Base-by-base conservation (phyloP, 2,888 invertebrate genomes). In the Cyclophora albipunctata region DNA sequence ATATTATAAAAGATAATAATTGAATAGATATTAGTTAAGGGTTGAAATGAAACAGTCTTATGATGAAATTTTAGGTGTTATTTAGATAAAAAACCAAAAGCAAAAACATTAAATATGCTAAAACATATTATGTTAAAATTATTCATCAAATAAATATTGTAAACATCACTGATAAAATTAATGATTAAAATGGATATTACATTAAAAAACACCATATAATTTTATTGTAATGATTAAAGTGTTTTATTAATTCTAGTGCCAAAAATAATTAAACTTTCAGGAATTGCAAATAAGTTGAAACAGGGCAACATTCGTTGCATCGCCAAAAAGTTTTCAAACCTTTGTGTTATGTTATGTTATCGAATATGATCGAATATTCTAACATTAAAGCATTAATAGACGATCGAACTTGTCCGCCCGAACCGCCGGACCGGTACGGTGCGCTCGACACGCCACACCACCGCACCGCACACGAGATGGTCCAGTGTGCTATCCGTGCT, bases 21-120 rank as follows among this genome's bases (percentile, higher is more conserved):
- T 20, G 20, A 47, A 45, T 45, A 35, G 50, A 45, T 34, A 37
- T 45, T 37, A 51, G 51, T 50, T 52, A 55, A 49, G 59, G 57
- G 56, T 54, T 52, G 57, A 46, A 62, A 57, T 60, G 53, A 63
- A 62, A 62, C 50, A 57, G 57, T 64, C 64, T 64, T 64, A 64
- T 64, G 64, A 64, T 64, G 56, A 58, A 58, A 54, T 54, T 57
- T 7, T 57, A 60, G 55, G 51, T 56, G 51, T 51, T 56, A 51
- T 45, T 53, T 57, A 59, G 52, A 55, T 52, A 55, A 54, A 48
- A 41, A n/a, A 49, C 40, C 33, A 40, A 41, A 45, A 7, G 43
- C 20, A 43, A 43, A 43, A 33, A 33, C 33, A 34, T 43, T 5
- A 43, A 43, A n/a, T n/a, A n/a, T n/a, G n/a, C n/a, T n/a, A n/a